Evolutionary conservation across 2,113 vertebrate species (phyloP).

Genomic region (Tragelaphus buxtoni): DNA sequence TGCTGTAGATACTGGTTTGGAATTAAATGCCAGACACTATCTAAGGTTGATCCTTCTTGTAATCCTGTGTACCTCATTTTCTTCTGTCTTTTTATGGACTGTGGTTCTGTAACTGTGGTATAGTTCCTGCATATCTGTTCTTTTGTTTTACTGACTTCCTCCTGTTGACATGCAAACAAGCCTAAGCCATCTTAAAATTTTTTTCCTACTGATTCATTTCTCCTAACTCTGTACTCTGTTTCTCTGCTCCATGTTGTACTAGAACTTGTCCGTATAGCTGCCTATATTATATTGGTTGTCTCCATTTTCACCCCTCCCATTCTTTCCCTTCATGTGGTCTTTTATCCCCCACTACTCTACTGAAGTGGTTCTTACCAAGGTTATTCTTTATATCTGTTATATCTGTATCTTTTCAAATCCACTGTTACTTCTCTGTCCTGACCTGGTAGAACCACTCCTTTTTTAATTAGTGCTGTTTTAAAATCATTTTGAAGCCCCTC

Average conservation of each 20-base stretch:
- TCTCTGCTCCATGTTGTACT: neutral
- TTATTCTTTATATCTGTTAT: neutral
- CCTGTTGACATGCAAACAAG: neutral
- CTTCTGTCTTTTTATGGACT: neutral
- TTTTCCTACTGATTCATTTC: neutral
- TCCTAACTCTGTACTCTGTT: neutral
- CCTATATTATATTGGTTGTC: neutral
- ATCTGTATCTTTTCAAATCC: neutral
- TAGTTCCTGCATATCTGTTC: neutral
- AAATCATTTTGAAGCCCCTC: neutral
- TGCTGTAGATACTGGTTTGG: neutral
- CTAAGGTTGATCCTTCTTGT: neutral
- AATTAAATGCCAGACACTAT: neutral
- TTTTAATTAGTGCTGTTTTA: neutral
- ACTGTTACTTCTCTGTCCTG: neutral
- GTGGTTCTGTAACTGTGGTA: neutral
- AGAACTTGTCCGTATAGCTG: neutral
- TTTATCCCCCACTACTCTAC: neutral
- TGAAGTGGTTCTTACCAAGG: neutral
- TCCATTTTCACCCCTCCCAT: neutral
- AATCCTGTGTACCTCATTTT: neutral
- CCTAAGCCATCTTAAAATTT: neutral
- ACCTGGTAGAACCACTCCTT: neutral
- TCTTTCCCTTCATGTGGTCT: neutral
- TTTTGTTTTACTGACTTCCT: neutral